Conservation (phyloP, 2,797 vertebrate species). For the Karalla daura region DNA sequence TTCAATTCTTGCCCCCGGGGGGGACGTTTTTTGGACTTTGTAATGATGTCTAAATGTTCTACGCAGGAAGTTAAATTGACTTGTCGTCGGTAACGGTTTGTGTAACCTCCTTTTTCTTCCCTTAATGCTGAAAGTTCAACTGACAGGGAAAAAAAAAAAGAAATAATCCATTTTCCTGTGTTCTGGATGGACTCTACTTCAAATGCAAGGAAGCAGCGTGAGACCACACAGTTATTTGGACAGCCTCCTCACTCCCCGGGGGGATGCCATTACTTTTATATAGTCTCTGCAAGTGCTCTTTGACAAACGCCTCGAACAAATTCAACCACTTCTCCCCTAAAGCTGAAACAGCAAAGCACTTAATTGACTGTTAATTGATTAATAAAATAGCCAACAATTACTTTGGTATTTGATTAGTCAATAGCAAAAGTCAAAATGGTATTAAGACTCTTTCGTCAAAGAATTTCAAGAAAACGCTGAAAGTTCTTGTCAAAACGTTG, state of each 20-base stretch:
- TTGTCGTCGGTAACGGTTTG: slow-evolving; percentile 41
- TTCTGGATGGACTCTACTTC: slow-evolving; percentile 58
- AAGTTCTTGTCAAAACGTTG: too few relatives aligned
- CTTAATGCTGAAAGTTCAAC: slow-evolving; percentile 56
- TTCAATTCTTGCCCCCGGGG: slow-evolving; percentile 29
- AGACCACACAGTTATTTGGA: slow-evolving; percentile 60
- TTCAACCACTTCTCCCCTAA: slow-evolving; percentile 27
- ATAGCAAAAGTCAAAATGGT: too few relatives aligned
- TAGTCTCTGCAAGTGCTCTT: slow-evolving; percentile 26
- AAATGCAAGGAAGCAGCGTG: slow-evolving; percentile 60
- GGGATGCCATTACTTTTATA: slow-evolving; percentile 49
- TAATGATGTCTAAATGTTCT: slow-evolving; percentile 66
- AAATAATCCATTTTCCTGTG: slow-evolving; percentile 56
- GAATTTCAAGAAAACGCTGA: too few relatives aligned
- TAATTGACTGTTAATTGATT: too few relatives aligned
- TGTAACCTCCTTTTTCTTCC: slow-evolving; percentile 39
- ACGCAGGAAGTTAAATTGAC: slow-evolving; percentile 54
- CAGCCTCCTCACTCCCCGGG: slow-evolving; percentile 33
- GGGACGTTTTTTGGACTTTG: slow-evolving; percentile 41
- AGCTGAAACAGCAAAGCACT: too few relatives aligned
- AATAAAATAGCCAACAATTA: too few relatives aligned
- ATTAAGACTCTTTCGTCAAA: too few relatives aligned
- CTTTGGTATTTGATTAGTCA: too few relatives aligned
- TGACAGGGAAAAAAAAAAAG: slow-evolving; percentile 49
- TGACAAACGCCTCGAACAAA: slow-evolving; percentile 31